Evolutionary conservation across 1,140 invertebrate genomes (phyloP), one percentile per base, ranked within the genome.

Genomic region (Brachionus manjavacas): DNA sequence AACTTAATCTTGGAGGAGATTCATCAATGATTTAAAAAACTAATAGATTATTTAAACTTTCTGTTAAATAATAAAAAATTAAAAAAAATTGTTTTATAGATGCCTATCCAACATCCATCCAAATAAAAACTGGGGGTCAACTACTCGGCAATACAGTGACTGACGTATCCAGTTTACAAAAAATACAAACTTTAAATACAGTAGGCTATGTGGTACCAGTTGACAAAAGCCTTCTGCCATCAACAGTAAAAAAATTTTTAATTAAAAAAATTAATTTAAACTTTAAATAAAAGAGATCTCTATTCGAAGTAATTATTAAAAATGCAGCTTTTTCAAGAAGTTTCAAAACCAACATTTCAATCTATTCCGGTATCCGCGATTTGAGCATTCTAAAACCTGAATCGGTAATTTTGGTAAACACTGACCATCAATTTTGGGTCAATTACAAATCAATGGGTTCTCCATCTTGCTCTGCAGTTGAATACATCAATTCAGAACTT

Each of bases 381-480:
- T n/a, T 72, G 16, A 20, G 8, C 43, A 3, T 72, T 41, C 16
- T 11, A 41, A 72, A 43, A 41, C 68, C 68, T 16, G 31, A 41
- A 41, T 41, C 28, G 46, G 49, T 20, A 35, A 52, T 80, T 16
- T 31, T 52, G 39, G 11, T 52, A 31, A 52, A 52, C 11, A 80
- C n/a, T 16, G 9, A 80, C 11, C 76, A 52, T 20, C 23, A 28
- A 35, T 39, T 80, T 35, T 12, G 4, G 43, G 43, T 80, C 28
- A 20, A n/a, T 4, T 80, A 52, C n/a, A 25, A 64, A 60, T 80
- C 76, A 35, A 6, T 80, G 16, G 76, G 76, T 8, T 4, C 23
- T 3, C 76, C 76, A 55, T 80, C 76, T 25, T 80, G 76, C 43
- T 14, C 76, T n/a, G 14, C n/a, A n/a, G 43, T 80, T 16, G 8